Conservation (phyloP, 2,113 vertebrate genomes). For the Psettodes erumei region DNA sequence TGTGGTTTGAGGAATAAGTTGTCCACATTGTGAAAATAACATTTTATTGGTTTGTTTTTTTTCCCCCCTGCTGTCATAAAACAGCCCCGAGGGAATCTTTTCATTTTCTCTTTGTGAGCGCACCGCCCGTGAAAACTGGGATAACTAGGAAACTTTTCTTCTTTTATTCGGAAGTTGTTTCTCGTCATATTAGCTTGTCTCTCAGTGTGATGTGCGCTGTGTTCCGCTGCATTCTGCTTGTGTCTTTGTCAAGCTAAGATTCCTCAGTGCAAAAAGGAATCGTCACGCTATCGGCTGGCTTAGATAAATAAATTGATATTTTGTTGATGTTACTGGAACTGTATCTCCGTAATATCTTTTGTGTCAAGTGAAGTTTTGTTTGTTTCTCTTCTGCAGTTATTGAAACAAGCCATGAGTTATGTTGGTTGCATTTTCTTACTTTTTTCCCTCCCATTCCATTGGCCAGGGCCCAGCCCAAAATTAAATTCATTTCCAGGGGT, state of each 20-base stretch:
- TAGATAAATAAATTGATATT: not conserved
- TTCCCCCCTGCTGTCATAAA: not conserved
- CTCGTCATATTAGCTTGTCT: constrained; percentile 13
- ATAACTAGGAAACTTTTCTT: constrained; percentile 18
- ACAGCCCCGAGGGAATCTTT: not conserved
- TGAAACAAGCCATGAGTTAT: not conserved
- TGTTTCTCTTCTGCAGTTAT: constrained; percentile 1
- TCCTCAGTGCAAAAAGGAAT: not conserved
- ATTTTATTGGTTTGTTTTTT: not conserved
- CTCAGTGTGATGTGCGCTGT: not conserved
- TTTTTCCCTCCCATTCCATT: constrained; percentile 18
- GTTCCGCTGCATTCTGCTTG: not conserved
- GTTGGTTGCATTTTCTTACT: constrained; percentile 12
- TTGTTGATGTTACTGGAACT: not conserved
- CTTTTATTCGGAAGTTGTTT: constrained; percentile 25
- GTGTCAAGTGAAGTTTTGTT: not conserved
- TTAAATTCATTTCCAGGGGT: not conserved
- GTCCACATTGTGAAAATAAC: no score
- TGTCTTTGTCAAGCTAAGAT: not conserved
- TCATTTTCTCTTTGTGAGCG: constrained; percentile 27
- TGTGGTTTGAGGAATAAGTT: not conserved
- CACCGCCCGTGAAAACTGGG: constrained; percentile 6
- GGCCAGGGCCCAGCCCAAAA: no score
- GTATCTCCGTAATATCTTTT: not conserved
- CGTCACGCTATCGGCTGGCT: not conserved